phyloP scores from a whole-genome alignment of 2,113 vertebrate species.

The Arizona elegans region DNA sequence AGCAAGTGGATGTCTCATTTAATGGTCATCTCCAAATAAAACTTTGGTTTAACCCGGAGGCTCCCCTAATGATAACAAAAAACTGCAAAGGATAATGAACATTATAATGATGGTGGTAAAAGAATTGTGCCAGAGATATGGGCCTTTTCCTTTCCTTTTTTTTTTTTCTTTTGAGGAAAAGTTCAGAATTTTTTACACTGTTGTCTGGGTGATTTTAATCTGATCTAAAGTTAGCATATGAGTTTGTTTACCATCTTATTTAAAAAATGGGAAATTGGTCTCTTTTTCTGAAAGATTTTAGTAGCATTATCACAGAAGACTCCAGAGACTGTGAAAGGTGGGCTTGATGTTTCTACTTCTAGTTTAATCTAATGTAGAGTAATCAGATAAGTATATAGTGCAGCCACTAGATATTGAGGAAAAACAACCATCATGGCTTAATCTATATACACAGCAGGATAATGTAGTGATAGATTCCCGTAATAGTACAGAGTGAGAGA shows the following conservation, averaged over 20 bases:
- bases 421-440: background rate
- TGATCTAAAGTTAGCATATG: background rate
- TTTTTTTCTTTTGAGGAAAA: background rate
- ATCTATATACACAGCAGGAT: background rate
- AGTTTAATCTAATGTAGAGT: background rate
- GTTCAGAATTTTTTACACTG: background rate
- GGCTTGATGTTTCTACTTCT: background rate
- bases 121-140: background rate
- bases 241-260: background rate
- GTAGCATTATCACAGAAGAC: background rate
- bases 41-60: background rate
- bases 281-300: background rate
- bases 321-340: background rate
- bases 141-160: background rate
- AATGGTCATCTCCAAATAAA: background rate
- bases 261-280: background rate
- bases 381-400: background rate
- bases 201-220: background rate
- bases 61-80: background rate
- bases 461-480: background rate
- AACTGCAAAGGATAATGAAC: background rate
- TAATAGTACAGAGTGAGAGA: too few relatives aligned
- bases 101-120: background rate
- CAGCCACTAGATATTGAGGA: background rate
- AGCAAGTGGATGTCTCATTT: background rate